Evolutionary conservation across 2,113 vertebrate genomes (phyloP).

Genomic region (Pandion haliaetus): DNA sequence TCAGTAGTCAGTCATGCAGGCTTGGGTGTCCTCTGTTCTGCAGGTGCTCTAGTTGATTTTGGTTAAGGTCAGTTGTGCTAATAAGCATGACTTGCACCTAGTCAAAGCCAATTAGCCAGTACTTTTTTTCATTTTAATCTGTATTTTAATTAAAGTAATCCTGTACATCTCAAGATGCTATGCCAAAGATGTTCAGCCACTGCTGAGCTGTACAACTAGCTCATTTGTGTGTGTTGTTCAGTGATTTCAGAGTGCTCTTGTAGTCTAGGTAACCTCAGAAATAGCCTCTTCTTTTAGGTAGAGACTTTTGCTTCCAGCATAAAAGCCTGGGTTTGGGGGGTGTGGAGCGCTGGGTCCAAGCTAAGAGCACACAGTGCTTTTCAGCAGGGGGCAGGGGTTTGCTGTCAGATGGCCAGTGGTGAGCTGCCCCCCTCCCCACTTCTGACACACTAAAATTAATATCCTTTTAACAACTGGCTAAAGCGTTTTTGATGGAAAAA

Average conservation of each 20-base stretch:
- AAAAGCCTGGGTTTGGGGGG: neutral
- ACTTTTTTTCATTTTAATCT: neutral
- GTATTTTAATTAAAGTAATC: neutral
- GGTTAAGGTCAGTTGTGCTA: neutral
- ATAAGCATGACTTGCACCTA: neutral
- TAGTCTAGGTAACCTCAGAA: conserved; percentile 65
- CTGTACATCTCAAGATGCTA: neutral
- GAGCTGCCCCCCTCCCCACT: neutral
- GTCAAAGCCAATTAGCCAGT: neutral
- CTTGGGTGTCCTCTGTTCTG: neutral
- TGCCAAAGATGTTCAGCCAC: neutral
- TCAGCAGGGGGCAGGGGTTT: neutral
- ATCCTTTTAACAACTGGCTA: neutral
- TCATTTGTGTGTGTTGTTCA: neutral
- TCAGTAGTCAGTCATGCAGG: neutral
- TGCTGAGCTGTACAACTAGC: neutral
- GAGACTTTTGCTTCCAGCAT: neutral
- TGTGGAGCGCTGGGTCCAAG: neutral
- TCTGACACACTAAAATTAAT: neutral
- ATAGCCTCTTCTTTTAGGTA: neutral
- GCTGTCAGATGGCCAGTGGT: neutral
- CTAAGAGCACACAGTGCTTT: neutral
- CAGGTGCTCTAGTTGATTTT: neutral
- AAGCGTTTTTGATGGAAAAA: neutral
- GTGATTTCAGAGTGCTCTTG: conserved; percentile 8